These are phyloP conservation scores for Ctenodactylus gundi DNA, from an alignment of 2,113 vertebrate genomes.

Conservation along the genomic window DNA sequence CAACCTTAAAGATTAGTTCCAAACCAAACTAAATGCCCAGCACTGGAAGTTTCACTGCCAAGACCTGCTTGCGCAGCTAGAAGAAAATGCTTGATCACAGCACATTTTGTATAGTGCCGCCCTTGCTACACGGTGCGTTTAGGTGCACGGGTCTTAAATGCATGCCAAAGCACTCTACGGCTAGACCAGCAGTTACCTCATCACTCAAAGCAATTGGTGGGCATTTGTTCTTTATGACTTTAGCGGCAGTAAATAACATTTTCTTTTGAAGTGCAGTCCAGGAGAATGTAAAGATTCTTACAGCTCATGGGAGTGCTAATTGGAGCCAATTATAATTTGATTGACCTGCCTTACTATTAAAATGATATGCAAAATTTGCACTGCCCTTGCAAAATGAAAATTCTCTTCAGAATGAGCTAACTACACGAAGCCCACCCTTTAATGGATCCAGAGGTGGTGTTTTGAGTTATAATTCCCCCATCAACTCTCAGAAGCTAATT, in stretches of 20 bases:
- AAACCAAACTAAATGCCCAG: not conserved
- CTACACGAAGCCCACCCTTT: not conserved
- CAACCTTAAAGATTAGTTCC: not conserved
- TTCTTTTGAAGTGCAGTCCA: slow-evolving; percentile 37
- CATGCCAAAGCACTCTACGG: not conserved
- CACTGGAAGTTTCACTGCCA: not conserved
- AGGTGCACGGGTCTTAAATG: not conserved
- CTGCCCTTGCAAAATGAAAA: slow-evolving; percentile 72
- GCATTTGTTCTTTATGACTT: slow-evolving; percentile 20
- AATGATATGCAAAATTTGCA: slow-evolving; percentile 64
- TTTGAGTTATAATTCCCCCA: slow-evolving; percentile 32
- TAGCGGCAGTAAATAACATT: slow-evolving; percentile 38
- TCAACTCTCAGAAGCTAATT: slow-evolving; percentile 24
- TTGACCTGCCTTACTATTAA: slow-evolving; percentile 68
- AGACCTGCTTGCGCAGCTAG: not conserved
- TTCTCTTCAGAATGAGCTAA: slow-evolving; percentile 36
- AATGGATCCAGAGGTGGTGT: slow-evolving; percentile 42
- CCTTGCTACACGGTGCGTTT: not conserved
- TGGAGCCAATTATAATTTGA: slow-evolving; percentile 74
- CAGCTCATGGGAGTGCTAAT: slow-evolving; percentile 63
- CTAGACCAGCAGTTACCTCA: not conserved
- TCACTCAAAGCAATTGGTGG: not conserved
- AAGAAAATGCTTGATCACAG: slow-evolving; percentile 5
- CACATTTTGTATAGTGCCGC: not conserved
- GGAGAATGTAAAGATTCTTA: slow-evolving; percentile 38